Evolutionary conservation across 35 echinoderm and acorn worm genomes (phyloP).

Genomic region (Apostichopus japonicus): DNA sequence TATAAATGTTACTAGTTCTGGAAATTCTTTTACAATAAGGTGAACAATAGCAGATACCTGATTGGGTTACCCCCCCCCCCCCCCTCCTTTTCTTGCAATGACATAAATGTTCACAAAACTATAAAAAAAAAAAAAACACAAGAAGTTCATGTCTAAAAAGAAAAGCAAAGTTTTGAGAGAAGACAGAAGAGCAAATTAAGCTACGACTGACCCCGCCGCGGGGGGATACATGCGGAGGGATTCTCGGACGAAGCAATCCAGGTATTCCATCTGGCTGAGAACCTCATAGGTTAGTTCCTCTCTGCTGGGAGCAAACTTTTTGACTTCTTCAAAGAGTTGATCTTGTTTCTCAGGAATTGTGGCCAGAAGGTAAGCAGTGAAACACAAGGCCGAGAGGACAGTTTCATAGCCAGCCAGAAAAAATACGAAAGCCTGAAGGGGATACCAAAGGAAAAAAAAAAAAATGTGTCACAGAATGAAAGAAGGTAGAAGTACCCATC

Average conservation of each 20-base stretch:
- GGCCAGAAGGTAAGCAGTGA: slow-evolving; percentile 68
- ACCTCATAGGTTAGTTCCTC: slow-evolving; percentile 62
- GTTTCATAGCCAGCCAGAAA: slow-evolving; percentile 76
- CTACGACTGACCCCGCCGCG: slow-evolving; percentile 12
- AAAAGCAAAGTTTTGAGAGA: too few species aligned
- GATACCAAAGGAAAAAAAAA: background rate
- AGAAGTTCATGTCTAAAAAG: too few species aligned
- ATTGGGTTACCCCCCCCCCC: too few species aligned
- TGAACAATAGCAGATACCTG: too few species aligned
- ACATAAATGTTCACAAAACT: too few species aligned
- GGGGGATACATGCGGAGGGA: slow-evolving; percentile 69
- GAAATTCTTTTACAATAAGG: too few species aligned
- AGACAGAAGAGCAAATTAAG: too few species aligned
- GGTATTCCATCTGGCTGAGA: slow-evolving; percentile 65
- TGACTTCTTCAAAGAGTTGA: slow-evolving; percentile 66
- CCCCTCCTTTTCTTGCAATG: too few species aligned
- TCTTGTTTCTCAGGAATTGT: slow-evolving; percentile 67
- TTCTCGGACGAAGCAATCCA: slow-evolving; percentile 68
- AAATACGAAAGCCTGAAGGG: slow-evolving; percentile 63
- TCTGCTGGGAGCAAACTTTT: slow-evolving; percentile 12
- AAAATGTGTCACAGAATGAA: background rate
- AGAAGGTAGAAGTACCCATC: background rate
- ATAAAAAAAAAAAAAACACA: too few species aligned
- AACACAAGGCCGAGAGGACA: slow-evolving; percentile 34
- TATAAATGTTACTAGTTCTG: too few species aligned